These are phyloP conservation scores for Hyperoplus immaculatus DNA, from an alignment of 2,797 vertebrate species.

Conservation along the genomic window DNA sequence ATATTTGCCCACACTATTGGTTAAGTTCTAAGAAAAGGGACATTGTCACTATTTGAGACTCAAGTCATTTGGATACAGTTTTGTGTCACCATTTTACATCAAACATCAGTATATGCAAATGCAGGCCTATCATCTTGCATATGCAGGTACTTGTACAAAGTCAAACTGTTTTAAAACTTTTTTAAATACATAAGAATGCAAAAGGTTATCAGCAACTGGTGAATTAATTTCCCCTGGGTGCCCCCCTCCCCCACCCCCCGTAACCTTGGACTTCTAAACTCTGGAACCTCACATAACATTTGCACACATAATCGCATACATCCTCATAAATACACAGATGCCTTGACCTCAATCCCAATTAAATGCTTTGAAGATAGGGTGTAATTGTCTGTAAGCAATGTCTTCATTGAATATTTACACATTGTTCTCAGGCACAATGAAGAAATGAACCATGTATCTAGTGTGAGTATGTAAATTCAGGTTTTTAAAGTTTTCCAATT, in stretches of 20 bases:
- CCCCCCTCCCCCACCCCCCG: constrained; percentile 17
- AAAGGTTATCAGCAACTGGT: constrained; percentile 30
- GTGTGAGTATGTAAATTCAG: background rate
- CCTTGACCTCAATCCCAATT: constrained; percentile 45
- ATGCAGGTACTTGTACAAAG: constrained; percentile 16
- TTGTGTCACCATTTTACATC: background rate
- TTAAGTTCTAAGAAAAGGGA: too few relatives aligned
- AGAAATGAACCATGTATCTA: background rate
- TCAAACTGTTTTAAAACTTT: constrained; percentile 10
- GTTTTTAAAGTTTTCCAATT: background rate
- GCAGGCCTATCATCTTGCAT: background rate
- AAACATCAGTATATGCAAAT: background rate
- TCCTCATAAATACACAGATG: constrained; percentile 48
- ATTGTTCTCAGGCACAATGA: background rate
- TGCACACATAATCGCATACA: constrained; percentile 53
- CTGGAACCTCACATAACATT: constrained; percentile 43
- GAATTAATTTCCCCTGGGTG: constrained; percentile 38
- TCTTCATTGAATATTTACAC: background rate
- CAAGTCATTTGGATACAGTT: background rate
- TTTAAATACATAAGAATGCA: background rate
- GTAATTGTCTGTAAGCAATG: constrained; percentile 16
- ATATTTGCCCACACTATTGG: too few relatives aligned
- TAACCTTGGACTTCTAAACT: constrained; percentile 43
- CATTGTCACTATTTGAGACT: too few relatives aligned
- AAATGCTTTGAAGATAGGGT: constrained; percentile 20